Conservation (phyloP, 2,113 vertebrate genomes). For the Aptenodytes patagonicus region DNA sequence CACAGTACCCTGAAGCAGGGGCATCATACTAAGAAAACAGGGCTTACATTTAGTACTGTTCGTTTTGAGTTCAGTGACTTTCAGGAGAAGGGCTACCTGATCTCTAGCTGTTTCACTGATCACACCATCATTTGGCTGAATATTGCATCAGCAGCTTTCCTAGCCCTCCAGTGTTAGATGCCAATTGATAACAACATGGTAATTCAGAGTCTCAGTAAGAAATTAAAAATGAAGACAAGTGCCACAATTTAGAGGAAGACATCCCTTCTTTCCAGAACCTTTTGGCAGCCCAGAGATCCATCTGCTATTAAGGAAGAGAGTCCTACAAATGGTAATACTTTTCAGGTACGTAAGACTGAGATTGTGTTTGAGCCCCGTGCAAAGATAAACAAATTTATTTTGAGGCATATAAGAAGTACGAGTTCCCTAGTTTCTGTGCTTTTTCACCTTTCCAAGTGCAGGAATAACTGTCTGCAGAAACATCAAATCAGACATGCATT, state of each 20-base stretch:
- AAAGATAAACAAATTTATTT: background rate
- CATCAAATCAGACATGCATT: background rate
- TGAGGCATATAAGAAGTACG: background rate
- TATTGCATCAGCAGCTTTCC: background rate
- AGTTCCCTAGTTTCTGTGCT: background rate
- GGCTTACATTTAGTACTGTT: background rate
- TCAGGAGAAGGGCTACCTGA: background rate
- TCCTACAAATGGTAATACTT: background rate
- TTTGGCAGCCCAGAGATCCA: background rate
- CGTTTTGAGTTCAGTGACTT: background rate
- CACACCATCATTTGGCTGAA: background rate
- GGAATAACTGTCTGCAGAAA: background rate
- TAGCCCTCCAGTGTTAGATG: background rate
- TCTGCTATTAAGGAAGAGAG: background rate
- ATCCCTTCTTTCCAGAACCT: background rate
- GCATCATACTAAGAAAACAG: background rate
- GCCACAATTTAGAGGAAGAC: background rate
- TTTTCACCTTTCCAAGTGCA: background rate
- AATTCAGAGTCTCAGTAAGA: background rate
- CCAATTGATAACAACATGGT: background rate
- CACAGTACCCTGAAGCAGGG: background rate
- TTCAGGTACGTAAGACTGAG: background rate
- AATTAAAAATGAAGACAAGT: background rate
- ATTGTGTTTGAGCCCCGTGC: background rate
- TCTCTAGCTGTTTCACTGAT: background rate